Evolutionary conservation across 2,113 vertebrate species (phyloP), one percentile per base, ranked within the genome.

Genomic region (Cochlearius cochlearius): DNA sequence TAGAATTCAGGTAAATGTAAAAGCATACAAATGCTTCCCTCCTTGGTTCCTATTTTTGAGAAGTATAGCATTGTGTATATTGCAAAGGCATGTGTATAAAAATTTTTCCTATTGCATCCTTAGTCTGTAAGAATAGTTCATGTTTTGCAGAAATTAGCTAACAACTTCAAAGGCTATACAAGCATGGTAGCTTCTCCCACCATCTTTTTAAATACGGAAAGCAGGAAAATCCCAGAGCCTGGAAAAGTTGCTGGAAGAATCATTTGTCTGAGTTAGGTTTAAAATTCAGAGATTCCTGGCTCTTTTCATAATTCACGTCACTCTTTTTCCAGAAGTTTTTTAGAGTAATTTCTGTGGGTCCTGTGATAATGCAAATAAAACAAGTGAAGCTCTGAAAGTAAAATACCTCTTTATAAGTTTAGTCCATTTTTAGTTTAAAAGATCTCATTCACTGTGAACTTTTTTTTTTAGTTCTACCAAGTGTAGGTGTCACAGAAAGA

Each of bases 51-150:
- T 38, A 0, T n/a, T 91, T 76, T 52, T 52, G 41, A 60, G 45
- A 76, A 53, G 4, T 64, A 6, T 5, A 21, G 50, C 5, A 8
- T 10, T 7, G 12, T 38, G 32, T 80, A 0, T 50, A 30, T 73
- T 5, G 18, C 12, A 38, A 56, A 63, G 25, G 19, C 26, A 41
- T 1, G 2, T 9, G n/a, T 62, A 32, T 59, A 52, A 34, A 34
- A 26, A 14, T 11, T n/a, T 86, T 50, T 59, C 5, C 19, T 53
- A 5, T 86, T 62, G 8, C 0, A 0, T 62, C 0, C 3, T 21
- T 60, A 20, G 15, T 53, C 9, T 60, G 11, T 41, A 21, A 58
- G 36, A 47, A 4, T 71, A 21, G 14, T 64, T 69, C 1, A 7
- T 47, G 9, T 18, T 59, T 78, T 74, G 9, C 9, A 84, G 68